These are phyloP conservation scores for Hydra vulgaris DNA, from an alignment of 30 jellyfish, hydroid and myxozoan genomes.

Conservation along the genomic window DNA sequence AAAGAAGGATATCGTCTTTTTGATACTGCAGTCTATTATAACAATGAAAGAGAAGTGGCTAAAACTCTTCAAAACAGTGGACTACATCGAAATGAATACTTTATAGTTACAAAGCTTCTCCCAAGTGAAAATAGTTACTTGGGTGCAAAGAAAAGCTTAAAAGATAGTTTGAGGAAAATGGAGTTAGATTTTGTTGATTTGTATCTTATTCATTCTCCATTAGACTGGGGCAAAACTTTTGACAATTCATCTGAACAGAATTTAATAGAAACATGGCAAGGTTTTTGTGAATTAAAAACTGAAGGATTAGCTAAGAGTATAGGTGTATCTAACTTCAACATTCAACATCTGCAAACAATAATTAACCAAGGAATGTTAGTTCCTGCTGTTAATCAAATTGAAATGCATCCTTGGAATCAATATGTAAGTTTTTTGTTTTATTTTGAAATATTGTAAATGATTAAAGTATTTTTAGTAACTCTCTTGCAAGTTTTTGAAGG, in stretches of 20 bases:
- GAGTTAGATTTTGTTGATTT: conserved; percentile 73
- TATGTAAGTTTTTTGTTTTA: conserved; percentile 16
- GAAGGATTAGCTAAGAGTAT: conserved; percentile 73
- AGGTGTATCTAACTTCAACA: conserved; percentile 89
- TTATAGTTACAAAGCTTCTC: conserved; percentile 75
- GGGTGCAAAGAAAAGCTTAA: conserved; percentile 42
- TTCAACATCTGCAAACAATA: conserved; percentile 60
- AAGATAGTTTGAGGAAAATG: conserved; percentile 41
- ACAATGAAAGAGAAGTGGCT: conserved; percentile 67
- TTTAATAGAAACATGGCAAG: conserved; percentile 69
- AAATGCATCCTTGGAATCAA: conserved; percentile 84
- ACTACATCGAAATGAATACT: conserved; percentile 54
- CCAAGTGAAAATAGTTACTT: conserved; percentile 46
- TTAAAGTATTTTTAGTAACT: too few species aligned
- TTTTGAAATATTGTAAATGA: background rate
- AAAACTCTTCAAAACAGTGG: conserved; percentile 56
- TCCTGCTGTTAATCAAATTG: conserved; percentile 90
- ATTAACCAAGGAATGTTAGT: conserved; percentile 33
- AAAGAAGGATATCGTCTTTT: conserved; percentile 65
- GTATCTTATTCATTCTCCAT: conserved; percentile 72
- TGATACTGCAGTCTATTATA: conserved; percentile 73
- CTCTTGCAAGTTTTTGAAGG: too few species aligned
- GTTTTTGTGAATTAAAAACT: conserved; percentile 49
- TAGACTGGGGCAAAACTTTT: background rate
- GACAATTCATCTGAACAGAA: conserved; percentile 20